Evolutionary conservation across 1,140 invertebrate genomes (phyloP).

Genomic region (Drosophila suzukii): DNA sequence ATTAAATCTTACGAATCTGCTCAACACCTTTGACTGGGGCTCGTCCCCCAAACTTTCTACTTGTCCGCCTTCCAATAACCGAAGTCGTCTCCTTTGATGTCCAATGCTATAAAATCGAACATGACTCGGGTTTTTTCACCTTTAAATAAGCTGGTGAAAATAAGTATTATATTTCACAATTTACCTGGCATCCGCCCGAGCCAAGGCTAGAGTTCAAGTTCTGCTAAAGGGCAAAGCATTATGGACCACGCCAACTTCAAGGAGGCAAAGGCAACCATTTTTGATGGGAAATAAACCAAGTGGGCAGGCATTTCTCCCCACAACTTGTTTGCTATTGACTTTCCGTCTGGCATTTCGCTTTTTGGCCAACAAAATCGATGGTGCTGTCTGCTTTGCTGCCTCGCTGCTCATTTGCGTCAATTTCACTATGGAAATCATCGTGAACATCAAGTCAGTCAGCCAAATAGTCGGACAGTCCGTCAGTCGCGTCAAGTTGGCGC

Average conservation of each 20-base stretch:
- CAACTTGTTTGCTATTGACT: conserved; percentile 31
- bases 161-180: conserved; percentile 56
- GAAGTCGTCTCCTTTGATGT: conserved; percentile 37
- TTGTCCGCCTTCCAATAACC: conserved; percentile 38
- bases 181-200: conserved; percentile 15
- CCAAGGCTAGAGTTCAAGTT: conserved; percentile 71
- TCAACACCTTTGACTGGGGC: conserved; percentile 48
- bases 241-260: conserved; percentile 15
- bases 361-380: conserved; percentile 63
- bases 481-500: conserved; percentile 52
- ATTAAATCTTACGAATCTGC: conserved; percentile 27
- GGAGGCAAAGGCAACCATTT: conserved; percentile 9
- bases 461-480: conserved; percentile 26
- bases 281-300: conserved; percentile 60
- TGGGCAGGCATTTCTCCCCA: conserved; percentile 25
- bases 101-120: conserved; percentile 51
- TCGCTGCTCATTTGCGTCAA: conserved; percentile 66
- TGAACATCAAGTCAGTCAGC: conserved; percentile 21
- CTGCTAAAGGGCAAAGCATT: conserved; percentile 62
- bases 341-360: conserved; percentile 13
- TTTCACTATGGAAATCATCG: conserved; percentile 67
- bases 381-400: conserved; percentile 49
- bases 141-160: conserved; percentile 35
- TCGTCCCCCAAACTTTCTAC: conserved; percentile 58
- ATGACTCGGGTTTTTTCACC: conserved; percentile 60